Evolutionary conservation across 2,113 vertebrate genomes (phyloP), one percentile per base, ranked within the genome.

Genomic region (Austrofundulus limnaeus): DNA sequence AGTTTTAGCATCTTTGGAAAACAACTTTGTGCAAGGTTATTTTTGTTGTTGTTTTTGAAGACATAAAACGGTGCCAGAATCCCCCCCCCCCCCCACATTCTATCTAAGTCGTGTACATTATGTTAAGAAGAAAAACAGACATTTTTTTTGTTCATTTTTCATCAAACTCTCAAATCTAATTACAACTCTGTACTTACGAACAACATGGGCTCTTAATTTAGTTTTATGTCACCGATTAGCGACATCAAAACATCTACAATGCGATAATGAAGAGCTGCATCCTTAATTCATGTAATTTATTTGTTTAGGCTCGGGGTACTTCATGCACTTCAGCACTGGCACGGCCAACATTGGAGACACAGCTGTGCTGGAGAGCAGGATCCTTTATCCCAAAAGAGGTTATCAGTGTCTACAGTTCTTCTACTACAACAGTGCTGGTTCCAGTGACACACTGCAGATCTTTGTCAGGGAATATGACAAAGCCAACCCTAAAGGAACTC

Each of bases 391-490:
- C 5, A 95, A 92, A 64, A 90, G 94, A 84, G 85, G 80, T 7
- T 94, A 89, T 62, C 96, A 98, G 72, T 99, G 97, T 79, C 77
- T 99, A 83, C 91, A 98, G 72, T 98, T 99, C 89, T 99, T 94
- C 86, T 90, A 92, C 61, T 95, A 95, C 64, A 92, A 93, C 86
- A 95, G 91, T 0, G 94, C 93, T 15, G 80, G 74, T 0, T 21
- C 80, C 70, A 79, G 13, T 0, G 92, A 96, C 72, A 75, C 14
- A 0, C 87, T 98, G 43, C 88, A 82, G 4, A 85, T 99, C 70
- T 89, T 78, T 34, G 75, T 95, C 62, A 90, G 89, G 54, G 92
- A 96, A 50, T 98, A 96, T 39, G 78, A 93, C 1, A 6, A 47
- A 31, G 55, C 34, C 8, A 51, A 83, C 9, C 86, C 84, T 0